Conservation (phyloP, 2,888 invertebrate species). For the Gasteruption jaculator region DNA sequence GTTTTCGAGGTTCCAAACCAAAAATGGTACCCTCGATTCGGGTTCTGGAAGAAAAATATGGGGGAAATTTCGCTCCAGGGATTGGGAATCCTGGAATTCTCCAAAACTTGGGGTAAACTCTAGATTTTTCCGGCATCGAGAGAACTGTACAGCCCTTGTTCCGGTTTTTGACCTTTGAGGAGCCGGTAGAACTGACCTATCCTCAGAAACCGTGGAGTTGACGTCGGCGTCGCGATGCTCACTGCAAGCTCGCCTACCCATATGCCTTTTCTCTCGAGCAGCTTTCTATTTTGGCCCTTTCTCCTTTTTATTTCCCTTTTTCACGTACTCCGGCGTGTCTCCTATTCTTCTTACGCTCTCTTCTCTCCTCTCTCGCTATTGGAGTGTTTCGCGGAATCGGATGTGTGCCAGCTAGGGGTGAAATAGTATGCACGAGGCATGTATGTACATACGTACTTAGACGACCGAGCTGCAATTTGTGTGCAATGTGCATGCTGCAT, state of each 20-base stretch:
- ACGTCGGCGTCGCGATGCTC: slow-evolving; percentile 28
- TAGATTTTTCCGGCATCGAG: no score
- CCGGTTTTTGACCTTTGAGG: no score
- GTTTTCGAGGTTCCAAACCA: no score
- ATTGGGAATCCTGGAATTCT: no score
- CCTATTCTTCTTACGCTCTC: slow-evolving; percentile 19
- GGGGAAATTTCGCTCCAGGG: no score
- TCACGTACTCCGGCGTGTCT: slow-evolving; percentile 20
- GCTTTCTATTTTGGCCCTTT: slow-evolving; percentile 9
- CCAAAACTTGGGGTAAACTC: no score
- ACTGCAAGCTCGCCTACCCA: slow-evolving; percentile 27
- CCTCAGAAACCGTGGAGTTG: slow-evolving; percentile 23
- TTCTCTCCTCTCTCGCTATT: slow-evolving; percentile 29
- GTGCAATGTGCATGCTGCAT: neutral
- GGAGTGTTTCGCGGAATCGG: no score
- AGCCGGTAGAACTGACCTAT: slow-evolving; percentile 34
- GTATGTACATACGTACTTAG: no score
- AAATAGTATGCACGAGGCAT: slow-evolving; percentile 3
- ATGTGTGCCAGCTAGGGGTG: neutral
- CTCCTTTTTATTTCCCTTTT: slow-evolving; percentile 20
- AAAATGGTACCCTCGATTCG: no score
- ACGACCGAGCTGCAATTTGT: slow-evolving; percentile 7
- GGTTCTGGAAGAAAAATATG: no score
- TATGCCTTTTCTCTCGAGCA: slow-evolving; percentile 2
- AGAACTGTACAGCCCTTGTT: no score